phyloP scores from a whole-genome alignment of 2,113 vertebrate genomes.

The Climacteris rufus region DNA sequence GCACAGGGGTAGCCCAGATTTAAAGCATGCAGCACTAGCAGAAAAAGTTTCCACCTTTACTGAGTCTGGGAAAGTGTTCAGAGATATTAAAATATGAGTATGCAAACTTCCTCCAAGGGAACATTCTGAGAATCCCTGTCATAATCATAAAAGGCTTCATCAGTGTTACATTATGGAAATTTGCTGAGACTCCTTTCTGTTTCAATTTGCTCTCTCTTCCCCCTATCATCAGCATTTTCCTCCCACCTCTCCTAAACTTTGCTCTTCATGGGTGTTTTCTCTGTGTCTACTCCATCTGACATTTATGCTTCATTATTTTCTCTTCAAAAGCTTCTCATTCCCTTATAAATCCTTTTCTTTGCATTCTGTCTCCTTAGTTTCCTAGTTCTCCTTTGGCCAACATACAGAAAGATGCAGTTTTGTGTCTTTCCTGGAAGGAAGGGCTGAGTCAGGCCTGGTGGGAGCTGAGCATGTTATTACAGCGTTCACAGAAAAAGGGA shows the following conservation, averaged over 20 bases:
- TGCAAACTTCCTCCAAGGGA: background rate
- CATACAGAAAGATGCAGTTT: background rate
- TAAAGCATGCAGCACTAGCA: background rate
- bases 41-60: background rate
- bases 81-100: background rate
- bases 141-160: constrained; percentile 14
- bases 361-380: background rate
- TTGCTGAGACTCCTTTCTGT: constrained; percentile 4
- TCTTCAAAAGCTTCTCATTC: background rate
- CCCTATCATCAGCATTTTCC: background rate
- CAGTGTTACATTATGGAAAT: constrained; percentile 29
- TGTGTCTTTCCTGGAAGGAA: background rate
- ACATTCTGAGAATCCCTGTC: background rate
- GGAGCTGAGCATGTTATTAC: background rate
- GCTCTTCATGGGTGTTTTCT: background rate
- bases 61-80: background rate
- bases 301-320: background rate
- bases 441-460: background rate
- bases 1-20: background rate
- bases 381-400: background rate
- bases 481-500: background rate
- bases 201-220: background rate
- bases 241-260: background rate
- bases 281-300: background rate
- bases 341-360: background rate